A percentile compares a stretch with the other conserved stretches of the same genome.
phyloP scores from a whole-genome alignment of 1,140 invertebrate genomes.

The Magallana angulata region DNA sequence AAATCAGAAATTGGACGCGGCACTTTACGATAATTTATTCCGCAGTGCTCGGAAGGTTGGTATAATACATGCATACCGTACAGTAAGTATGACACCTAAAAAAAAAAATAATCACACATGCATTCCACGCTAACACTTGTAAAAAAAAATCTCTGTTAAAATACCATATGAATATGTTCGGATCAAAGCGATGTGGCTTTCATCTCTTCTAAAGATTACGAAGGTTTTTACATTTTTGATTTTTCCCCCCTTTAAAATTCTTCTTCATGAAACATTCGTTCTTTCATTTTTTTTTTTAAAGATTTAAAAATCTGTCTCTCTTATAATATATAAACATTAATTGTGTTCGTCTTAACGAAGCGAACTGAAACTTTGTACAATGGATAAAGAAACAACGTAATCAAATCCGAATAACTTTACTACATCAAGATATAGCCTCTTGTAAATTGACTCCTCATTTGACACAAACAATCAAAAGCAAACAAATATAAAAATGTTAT shows the following conservation, averaged over 20 bases:
- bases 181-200: not conserved
- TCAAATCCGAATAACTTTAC: not conserved
- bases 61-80: slow-evolving; percentile 30
- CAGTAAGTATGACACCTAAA: not conserved
- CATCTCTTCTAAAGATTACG: not conserved
- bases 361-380: slow-evolving; percentile 16
- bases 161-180: not conserved
- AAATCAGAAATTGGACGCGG: not conserved
- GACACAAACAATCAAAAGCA: not conserved
- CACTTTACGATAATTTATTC: slow-evolving; percentile 32
- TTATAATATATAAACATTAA: not conserved
- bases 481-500: not conserved
- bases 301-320: not conserved
- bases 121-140: not conserved
- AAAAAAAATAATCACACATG: not conserved
- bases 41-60: not conserved
- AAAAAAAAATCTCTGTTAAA: not conserved
- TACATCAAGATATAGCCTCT: slow-evolving; percentile 18
- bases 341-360: not conserved
- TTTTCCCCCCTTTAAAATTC: not conserved
- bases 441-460: not conserved
- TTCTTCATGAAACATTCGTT: not conserved
- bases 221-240: not conserved
- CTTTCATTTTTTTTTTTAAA: not conserved
- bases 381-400: not conserved